These are phyloP conservation scores for Eospalax fontanierii DNA, from an alignment of 2,797 vertebrate species.

Conservation along the genomic window DNA sequence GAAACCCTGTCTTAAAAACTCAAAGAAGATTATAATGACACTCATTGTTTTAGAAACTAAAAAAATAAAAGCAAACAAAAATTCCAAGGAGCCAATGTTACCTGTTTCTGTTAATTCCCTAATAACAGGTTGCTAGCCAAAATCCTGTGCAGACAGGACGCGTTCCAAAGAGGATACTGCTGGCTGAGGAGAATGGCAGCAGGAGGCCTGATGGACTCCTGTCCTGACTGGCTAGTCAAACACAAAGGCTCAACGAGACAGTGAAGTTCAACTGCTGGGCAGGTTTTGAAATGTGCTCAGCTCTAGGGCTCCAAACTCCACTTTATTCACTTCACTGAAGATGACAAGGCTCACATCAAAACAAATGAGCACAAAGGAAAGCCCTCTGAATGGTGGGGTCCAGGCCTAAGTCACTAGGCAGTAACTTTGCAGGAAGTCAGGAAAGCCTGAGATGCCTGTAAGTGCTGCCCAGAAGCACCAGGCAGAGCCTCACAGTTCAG, in stretches of 20 bases:
- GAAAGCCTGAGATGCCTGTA: background rate
- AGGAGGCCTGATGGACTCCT: background rate
- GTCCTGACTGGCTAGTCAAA: background rate
- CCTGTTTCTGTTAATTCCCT: background rate
- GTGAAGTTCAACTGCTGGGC: no score
- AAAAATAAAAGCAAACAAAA: background rate
- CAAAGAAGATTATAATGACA: background rate
- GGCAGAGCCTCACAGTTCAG: background rate
- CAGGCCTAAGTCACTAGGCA: background rate
- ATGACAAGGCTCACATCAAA: no score
- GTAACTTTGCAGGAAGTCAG: no score
- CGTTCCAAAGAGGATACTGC: background rate
- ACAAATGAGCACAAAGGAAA: background rate
- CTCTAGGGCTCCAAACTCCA: background rate
- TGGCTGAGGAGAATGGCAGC: background rate
- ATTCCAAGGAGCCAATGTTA: background rate
- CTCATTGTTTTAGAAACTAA: background rate
- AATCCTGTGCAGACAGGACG: background rate
- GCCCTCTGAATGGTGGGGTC: rapidly evolving
- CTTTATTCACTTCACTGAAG: background rate
- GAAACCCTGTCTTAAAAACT: background rate
- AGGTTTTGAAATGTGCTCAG: background rate
- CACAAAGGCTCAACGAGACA: background rate
- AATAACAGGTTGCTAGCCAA: background rate
- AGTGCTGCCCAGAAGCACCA: background rate